phyloP scores from a whole-genome alignment of 2,797 vertebrate genomes.

The Gouania willdenowi region DNA sequence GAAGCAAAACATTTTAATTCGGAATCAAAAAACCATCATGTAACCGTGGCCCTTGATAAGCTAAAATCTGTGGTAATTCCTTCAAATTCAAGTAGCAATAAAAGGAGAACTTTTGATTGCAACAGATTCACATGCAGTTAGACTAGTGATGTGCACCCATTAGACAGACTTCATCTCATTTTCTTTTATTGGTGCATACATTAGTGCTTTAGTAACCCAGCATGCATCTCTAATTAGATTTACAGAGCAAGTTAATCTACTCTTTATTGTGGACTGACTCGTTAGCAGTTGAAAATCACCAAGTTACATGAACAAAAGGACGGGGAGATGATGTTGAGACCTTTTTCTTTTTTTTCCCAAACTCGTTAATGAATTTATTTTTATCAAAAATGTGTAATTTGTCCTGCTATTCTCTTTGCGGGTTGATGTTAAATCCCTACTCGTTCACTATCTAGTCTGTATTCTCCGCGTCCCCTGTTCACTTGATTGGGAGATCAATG shows the following conservation, averaged over 20 bases:
- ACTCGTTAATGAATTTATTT: too few species aligned
- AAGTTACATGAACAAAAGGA: constrained; percentile 34
- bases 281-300: constrained; percentile 53
- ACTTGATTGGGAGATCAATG: constrained; percentile 79
- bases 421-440: constrained; percentile 22
- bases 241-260: constrained; percentile 29
- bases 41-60: too few species aligned
- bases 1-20: too few species aligned
- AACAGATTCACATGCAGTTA: constrained; percentile 22
- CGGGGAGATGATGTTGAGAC: constrained; percentile 29
- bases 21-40: too few species aligned
- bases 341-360: constrained; percentile 3
- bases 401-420: background rate
- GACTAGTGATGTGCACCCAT: constrained; percentile 38
- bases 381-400: too few species aligned
- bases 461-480: constrained; percentile 37
- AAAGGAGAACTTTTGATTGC: constrained; percentile 35
- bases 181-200: constrained; percentile 22
- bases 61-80: background rate
- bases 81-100: constrained; percentile 10
- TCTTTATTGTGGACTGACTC: constrained; percentile 46
- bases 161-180: constrained; percentile 31
- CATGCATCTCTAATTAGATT: constrained; percentile 50
- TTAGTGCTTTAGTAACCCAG: constrained; percentile 53
- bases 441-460: constrained; percentile 45